Base-by-base conservation (phyloP, 2,888 invertebrate genomes). In the Apodemia zela region DNA sequence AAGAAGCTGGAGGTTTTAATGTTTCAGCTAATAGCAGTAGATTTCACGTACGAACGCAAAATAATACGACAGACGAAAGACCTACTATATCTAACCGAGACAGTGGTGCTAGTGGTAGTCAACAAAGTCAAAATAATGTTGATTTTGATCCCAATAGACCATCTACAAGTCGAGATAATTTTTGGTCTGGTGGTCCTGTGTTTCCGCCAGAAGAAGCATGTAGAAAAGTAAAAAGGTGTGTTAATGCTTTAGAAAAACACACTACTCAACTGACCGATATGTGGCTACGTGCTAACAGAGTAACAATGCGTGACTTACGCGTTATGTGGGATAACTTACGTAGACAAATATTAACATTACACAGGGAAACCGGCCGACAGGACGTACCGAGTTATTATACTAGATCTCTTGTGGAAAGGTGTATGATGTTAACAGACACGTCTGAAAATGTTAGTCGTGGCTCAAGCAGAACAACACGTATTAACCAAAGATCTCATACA, bases 301-400 rank as follows among this genome's bases (percentile, higher is more conserved):
- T 81, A 11, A 81, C 87, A 6, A 81, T 95, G 72, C 93, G 93
- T 69, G 92, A 94, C 71, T 89, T 95, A 63, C 92, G 94, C 10
- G 87, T 85, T 42, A 93, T 95, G 92, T 94, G 95, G 91, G 93
- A 94, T 66, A 93, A 94, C 73, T 84, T 95, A 66, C 93, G 94
- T 29, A 81, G 93, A 49, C 93, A 94, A 63, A 93, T 95, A 69
- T 81, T 93, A 65, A 79, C 88, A 69, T 76, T 94, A 63, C 89
- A 94, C 68, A 80, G 93, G 66, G 89, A 92, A 71, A 87, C 90
- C 0, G 85, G 86, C 18, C 74, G 84, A 61, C 84, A 81, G 66
- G 87, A 85, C 65, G 72, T 84, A 59, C 85, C 86, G 2, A 83
- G 81, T 61, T 84, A 85, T 72, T 90, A 88, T 68, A 85, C 87